Evolutionary conservation across 2,888 invertebrate species (phyloP), one percentile per base, ranked within the genome.

Genomic region (Teleiodes luculella): DNA sequence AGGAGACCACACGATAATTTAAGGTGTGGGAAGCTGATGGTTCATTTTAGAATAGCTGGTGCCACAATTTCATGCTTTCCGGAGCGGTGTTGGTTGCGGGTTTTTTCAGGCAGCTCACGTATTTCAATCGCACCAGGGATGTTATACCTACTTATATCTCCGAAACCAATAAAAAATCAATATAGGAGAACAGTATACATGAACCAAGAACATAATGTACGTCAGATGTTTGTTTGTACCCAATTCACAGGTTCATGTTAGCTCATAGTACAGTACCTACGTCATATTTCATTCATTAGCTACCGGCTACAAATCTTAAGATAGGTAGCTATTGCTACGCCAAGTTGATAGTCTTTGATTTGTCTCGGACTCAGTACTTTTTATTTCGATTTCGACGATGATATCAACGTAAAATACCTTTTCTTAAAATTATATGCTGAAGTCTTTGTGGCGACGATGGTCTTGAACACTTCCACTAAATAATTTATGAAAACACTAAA

Each of bases 101-200:
- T 78, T 67, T 78, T 67, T 65, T 67, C 56, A 81, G 65, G 72
- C 78, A 63, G 62, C 71, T 76, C 84, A 84, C 85, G 83, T 83
- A 82, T 79, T 81, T 84, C 81, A 86, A 86, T 86, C 72, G 78
- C 75, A 72, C 74, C 67, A 72, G 74, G 70, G 52, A 49, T 53
- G 39, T 41, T 50, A 53, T 49, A 49, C 53, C 50, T 51, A 51
- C 53, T 53, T 52, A 53, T 45, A 51, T 51, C 47, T 39, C 39
- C 28, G 30, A 48, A 45, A 43, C 43, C 52, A 56, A 49, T 52
- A 56, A 56, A 48, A 52, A 52, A 56, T 49, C 52, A 43, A 52
- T 56, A 48, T 48, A 43, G 10, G 39, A 18, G 18, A 3, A 24
- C 1, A 43, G 33, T 16, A 16, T 46, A 18, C 16, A 14, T 46